These are phyloP conservation scores for Platypus cylindrus DNA, from an alignment of 2,888 invertebrate species.

Conservation along the genomic window DNA sequence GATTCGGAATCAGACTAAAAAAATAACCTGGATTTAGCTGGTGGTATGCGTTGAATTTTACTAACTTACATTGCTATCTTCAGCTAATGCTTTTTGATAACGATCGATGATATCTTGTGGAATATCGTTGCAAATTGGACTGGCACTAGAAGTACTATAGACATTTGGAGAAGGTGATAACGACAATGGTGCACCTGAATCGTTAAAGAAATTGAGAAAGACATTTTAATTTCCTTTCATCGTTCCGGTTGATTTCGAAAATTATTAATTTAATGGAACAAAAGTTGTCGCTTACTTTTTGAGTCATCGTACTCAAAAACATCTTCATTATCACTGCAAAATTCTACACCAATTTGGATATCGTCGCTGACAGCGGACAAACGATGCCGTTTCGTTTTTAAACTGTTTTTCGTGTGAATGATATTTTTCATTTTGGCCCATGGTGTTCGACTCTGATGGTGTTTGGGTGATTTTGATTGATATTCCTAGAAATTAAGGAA, in stretches of 20 bases:
- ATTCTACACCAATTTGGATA: constrained; percentile 28
- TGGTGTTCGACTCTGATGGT: constrained; percentile 39
- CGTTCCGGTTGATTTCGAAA: too few relatives aligned
- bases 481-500: constrained; percentile 6
- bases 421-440: constrained; percentile 71
- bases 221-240: neutral
- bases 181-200: constrained; percentile 9
- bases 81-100: constrained; percentile 26
- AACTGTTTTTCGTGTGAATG: constrained; percentile 57
- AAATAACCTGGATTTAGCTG: too few relatives aligned
- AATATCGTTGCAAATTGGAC: constrained; percentile 21
- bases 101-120: constrained; percentile 28
- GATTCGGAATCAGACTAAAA: constrained; percentile 31
- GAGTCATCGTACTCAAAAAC: constrained; percentile 26
- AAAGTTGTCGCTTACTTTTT: constrained; percentile 13
- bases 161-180: constrained; percentile 17
- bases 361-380: constrained; percentile 31
- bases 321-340: constrained; percentile 30
- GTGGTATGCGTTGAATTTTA: too few relatives aligned
- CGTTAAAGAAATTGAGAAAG: neutral
- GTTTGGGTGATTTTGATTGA: constrained; percentile 8
- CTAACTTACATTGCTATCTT: constrained; percentile 21
- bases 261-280: neutral
- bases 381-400: constrained; percentile 45
- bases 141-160: constrained; percentile 11